Percentiles rank a stretch among this genome's conserved stretches.
Evolutionary conservation across 2,797 vertebrate species (phyloP).

Genomic region (Leuciscus waleckii): DNA sequence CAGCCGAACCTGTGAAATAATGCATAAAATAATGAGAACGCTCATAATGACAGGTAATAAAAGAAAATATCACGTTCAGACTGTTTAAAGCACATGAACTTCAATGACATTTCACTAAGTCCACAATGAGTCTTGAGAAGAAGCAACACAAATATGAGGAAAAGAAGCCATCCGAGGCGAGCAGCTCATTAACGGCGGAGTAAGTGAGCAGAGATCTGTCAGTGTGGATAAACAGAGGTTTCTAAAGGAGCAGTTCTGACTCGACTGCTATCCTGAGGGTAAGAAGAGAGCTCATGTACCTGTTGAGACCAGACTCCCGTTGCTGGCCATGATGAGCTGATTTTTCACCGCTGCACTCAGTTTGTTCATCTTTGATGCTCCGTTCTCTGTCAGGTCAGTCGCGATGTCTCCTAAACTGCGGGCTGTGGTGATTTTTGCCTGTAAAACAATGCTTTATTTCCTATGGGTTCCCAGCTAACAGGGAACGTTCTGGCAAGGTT

Average conservation of each 20-base stretch:
- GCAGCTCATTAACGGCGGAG: background rate
- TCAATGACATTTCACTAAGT: background rate
- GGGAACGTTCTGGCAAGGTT: background rate
- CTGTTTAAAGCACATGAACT: background rate
- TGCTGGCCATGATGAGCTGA: constrained; percentile 95
- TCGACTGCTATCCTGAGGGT: background rate
- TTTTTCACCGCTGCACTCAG: constrained; percentile 86
- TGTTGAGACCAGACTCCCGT: constrained; percentile 95
- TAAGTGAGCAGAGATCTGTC: background rate
- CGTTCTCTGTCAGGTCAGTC: constrained; percentile 91
- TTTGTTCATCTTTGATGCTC: constrained; percentile 85
- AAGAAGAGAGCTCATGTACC: constrained; percentile 73
- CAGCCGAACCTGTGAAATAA: constrained; percentile 78
- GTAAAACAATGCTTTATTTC: background rate
- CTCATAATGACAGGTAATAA: background rate
- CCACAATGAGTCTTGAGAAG: background rate
- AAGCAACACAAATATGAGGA: background rate
- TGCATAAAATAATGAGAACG: background rate
- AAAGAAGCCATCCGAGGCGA: background rate
- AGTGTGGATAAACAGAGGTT: background rate
- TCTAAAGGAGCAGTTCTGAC: constrained; percentile 1
- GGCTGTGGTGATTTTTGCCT: constrained; percentile 92
- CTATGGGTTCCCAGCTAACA: background rate
- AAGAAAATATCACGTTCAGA: background rate
- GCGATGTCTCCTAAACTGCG: constrained; percentile 93